These are phyloP conservation scores for Oscheius onirici DNA, from an alignment of 2,888 invertebrate genomes.

Conservation along the genomic window DNA sequence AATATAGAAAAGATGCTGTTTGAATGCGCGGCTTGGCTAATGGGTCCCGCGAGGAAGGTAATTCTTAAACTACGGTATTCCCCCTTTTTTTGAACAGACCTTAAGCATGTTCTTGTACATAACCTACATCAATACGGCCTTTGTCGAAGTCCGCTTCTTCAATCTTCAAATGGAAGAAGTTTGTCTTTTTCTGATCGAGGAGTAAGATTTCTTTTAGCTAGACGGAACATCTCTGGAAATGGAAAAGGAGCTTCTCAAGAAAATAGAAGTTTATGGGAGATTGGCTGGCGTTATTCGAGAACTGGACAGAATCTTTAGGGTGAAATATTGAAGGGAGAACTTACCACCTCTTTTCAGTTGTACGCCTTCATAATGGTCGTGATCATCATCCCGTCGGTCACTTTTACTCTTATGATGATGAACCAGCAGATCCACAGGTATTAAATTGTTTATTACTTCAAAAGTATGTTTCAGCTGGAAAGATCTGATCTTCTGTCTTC, in stretches of 20 bases:
- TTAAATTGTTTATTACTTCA: background rate
- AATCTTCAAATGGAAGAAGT: constrained; percentile 43
- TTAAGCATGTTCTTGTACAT: constrained; percentile 47
- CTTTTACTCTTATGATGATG: constrained; percentile 56
- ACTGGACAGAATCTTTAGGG: constrained; percentile 47
- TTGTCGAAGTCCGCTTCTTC: constrained; percentile 49
- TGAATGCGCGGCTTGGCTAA: too few species aligned
- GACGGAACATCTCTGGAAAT: constrained; percentile 38
- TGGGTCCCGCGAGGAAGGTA: too few species aligned
- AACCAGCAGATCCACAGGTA: constrained; percentile 45
- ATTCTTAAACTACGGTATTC: too few species aligned
- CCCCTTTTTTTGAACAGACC: too few species aligned
- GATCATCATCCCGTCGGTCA: constrained; percentile 27
- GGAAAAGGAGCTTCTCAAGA: constrained; percentile 35
- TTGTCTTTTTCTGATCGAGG: too few species aligned
- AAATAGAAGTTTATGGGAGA: constrained; percentile 42
- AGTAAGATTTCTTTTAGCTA: constrained; percentile 7
- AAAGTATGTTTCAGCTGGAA: constrained; percentile 24
- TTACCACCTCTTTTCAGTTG: constrained; percentile 20
- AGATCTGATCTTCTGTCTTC: constrained; percentile 48
- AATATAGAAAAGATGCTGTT: too few species aligned
- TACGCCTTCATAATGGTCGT: constrained; percentile 49
- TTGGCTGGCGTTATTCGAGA: constrained; percentile 43
- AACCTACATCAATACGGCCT: constrained; percentile 47
- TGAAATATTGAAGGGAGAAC: constrained; percentile 5